Base-by-base conservation (phyloP, 2,113 vertebrate genomes). In the Oncorhynchus masou region DNA sequence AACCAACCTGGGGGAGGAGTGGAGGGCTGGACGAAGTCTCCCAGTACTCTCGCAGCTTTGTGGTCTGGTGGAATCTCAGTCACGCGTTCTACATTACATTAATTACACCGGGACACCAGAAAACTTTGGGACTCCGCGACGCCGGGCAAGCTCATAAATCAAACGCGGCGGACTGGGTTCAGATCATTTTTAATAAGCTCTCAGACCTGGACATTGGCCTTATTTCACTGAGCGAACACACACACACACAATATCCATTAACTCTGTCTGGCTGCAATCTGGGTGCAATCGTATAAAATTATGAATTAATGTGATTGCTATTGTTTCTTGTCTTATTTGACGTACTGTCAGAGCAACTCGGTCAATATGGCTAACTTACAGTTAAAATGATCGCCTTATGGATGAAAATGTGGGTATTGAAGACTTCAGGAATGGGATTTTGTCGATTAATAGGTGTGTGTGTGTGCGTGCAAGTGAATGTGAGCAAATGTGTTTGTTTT, bases 91-190 rank as follows among this genome's bases (percentile, higher is more conserved):
- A 79, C 22, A 81, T 85, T 68, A 62, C 83, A 84, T 81, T 89
- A 78, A 88, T 88, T 88, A 86, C 67, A 59, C 71, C 20, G 75
- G 13, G 54, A 79, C 51, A 54, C 31, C 16, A 68, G 73, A 60
- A 60, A 79, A 74, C 74, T 72, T 71, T 49, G 15, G 73, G 57
- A 68, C 73, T 85, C 78, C 82, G 27, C 59, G 5, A 34, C 79
- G 84, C 75, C 64, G 34, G 0, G 74, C 80, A 22, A 77, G 86
- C 75, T 88, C 85, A 85, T 88, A 88, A 85, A 88, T 91, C 88
- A 86, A 81, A 73, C 7, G 45, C 39, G 72, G 45, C 69, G 80
- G 84, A 86, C 68, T 19, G 75, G 51, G 62, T 73, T 78, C 72
- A 71, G 31, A 70, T 74, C 48, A 48, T 84, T 77, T 79, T 65